phyloP scores from a whole-genome alignment of 2,797 vertebrate species.

The Fistularia commersonii region DNA sequence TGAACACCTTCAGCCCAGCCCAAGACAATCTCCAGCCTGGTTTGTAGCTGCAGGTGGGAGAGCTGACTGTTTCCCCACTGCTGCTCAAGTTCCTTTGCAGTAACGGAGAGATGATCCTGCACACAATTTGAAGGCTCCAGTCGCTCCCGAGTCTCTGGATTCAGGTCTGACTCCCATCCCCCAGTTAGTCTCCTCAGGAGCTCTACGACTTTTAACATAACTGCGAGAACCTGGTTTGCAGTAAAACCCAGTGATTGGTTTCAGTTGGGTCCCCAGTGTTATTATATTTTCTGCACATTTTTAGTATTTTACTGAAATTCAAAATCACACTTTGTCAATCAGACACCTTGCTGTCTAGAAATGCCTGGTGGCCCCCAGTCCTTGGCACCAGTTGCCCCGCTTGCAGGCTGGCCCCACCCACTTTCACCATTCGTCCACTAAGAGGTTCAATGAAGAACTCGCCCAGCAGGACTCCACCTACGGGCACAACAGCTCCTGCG shows the following conservation, averaged over 20 bases:
- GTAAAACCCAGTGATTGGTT: too few species aligned
- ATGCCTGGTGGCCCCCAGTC: conserved; percentile 75
- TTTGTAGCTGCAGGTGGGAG: conserved; percentile 71
- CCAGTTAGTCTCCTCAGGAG: conserved; percentile 61
- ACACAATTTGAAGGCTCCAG: conserved; percentile 36
- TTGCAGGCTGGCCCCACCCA: conserved; percentile 71
- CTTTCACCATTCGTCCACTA: conserved; percentile 70
- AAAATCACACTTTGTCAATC: background rate
- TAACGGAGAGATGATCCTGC: conserved; percentile 56
- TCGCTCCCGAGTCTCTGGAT: conserved; percentile 22
- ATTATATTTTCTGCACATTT: background rate
- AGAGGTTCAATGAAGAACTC: conserved; percentile 83
- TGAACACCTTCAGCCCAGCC: conserved; percentile 61
- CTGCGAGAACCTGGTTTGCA: conserved; percentile 58
- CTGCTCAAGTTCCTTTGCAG: conserved; percentile 66
- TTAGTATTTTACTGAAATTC: background rate
- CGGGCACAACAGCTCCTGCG: conserved; percentile 79
- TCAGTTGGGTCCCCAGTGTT: too few species aligned
- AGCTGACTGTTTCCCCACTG: conserved; percentile 67
- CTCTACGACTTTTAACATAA: conserved; percentile 65
- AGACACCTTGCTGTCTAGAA: conserved; percentile 74
- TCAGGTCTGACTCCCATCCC: conserved; percentile 51
- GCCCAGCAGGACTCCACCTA: conserved; percentile 81
- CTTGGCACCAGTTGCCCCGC: conserved; percentile 69
- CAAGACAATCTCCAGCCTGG: conserved; percentile 71